A percentile compares a stretch with the other conserved stretches of the same genome.
Conservation (phyloP, 2,797 vertebrate species). For the Microcaecilia unicolor region DNA sequence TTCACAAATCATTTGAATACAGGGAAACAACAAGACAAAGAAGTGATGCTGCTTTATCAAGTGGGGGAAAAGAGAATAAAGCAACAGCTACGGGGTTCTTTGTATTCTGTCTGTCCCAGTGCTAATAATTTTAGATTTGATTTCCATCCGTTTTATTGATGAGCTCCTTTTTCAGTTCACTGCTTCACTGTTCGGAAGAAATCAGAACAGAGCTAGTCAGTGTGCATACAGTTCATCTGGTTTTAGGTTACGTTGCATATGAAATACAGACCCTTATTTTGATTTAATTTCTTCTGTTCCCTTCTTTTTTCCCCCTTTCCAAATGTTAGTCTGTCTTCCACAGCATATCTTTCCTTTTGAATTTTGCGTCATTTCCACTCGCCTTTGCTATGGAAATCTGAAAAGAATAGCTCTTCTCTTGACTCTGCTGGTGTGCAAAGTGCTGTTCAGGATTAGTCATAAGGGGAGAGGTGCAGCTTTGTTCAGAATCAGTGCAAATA, state of each 20-base stretch:
- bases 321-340: too few species aligned
- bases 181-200: constrained; percentile 36
- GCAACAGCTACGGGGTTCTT: constrained; percentile 52
- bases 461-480: too few species aligned
- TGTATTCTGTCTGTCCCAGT: constrained; percentile 42
- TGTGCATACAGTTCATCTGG: constrained; percentile 8
- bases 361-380: too few species aligned
- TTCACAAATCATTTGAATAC: too few species aligned
- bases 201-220: constrained; percentile 14
- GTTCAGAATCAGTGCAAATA: too few species aligned
- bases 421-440: too few species aligned
- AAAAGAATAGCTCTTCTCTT: too few species aligned
- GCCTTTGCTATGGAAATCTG: too few species aligned
- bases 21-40: constrained; percentile 22
- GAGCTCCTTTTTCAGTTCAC: constrained; percentile 47
- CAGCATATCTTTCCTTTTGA: neutral
- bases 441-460: too few species aligned
- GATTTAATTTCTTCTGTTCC: constrained; percentile 18
- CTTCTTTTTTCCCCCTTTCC: neutral
- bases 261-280: constrained; percentile 24
- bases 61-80: constrained; percentile 36
- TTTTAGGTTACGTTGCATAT: constrained; percentile 3
- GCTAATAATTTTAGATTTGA: constrained; percentile 49
- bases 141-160: constrained; percentile 61
- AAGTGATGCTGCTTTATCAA: constrained; percentile 35